A percentile compares a stretch with the other conserved stretches of the same genome.
These are phyloP conservation scores for Premnoplex brunnescens DNA, from an alignment of 2,797 vertebrate genomes.

Conservation along the genomic window DNA sequence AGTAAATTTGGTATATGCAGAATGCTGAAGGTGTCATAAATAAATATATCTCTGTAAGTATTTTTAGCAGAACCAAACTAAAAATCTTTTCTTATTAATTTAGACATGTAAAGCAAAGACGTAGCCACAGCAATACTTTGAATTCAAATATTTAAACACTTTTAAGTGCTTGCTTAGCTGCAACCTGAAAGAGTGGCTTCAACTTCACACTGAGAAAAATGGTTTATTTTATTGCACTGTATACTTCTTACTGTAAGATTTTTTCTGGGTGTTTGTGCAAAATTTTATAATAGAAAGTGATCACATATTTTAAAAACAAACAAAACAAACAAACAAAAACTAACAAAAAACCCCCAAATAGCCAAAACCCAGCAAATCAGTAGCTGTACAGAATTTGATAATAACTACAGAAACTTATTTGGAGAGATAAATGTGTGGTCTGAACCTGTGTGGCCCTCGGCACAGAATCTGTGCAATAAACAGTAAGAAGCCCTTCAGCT, in stretches of 20 bases:
- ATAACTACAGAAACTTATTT: not conserved
- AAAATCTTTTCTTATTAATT: not conserved
- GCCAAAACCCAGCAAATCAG: not conserved
- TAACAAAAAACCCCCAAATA: too few species aligned
- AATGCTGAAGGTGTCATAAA: not conserved
- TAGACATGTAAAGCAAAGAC: not conserved
- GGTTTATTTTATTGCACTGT: not conserved
- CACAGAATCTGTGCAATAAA: not conserved
- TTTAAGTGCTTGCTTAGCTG: not conserved
- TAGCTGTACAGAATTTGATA: not conserved
- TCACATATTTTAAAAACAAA: not conserved
- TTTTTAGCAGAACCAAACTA: not conserved
- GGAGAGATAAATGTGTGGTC: not conserved
- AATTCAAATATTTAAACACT: not conserved
- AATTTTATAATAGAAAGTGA: not conserved
- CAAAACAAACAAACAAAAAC: rapidly evolving
- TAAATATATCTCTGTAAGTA: not conserved
- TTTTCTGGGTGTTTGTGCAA: not conserved
- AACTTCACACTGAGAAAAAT: not conserved
- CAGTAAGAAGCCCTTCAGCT: not conserved
- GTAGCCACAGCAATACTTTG: not conserved
- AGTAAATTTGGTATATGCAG: not conserved
- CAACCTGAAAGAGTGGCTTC: not conserved
- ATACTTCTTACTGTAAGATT: not conserved
- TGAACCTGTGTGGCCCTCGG: not conserved